Evolutionary conservation across 1,140 invertebrate species (phyloP).

Genomic region (Drosophila sp.): DNA sequence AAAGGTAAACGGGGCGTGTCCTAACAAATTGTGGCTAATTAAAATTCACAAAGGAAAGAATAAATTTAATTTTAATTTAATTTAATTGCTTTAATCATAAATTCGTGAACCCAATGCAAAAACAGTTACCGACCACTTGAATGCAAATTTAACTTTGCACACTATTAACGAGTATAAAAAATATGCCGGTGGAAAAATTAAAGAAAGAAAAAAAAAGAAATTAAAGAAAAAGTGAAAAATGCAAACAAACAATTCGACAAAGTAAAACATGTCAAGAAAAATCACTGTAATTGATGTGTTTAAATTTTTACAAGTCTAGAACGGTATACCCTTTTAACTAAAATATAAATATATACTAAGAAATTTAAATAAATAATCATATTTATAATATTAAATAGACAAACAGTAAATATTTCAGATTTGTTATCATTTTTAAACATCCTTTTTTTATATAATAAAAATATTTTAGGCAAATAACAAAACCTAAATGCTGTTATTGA

Average conservation of each 20-base stretch:
- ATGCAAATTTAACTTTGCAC: conserved; percentile 9
- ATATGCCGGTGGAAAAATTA: conserved; percentile 15
- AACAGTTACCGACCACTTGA: background rate
- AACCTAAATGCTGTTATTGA: no score
- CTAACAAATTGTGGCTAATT: conserved; percentile 46
- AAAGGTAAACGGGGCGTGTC: conserved; percentile 45
- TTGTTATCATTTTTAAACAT: no score
- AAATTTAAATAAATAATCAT: no score
- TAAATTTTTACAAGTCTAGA: background rate
- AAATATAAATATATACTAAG: background rate
- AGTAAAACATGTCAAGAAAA: conserved; percentile 30
- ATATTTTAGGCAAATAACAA: no score
- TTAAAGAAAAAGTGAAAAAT: conserved; percentile 19
- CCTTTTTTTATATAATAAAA: no score
- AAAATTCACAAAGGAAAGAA: conserved; percentile 9
- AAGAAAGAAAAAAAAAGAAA: conserved; percentile 17
- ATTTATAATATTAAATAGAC: no score
- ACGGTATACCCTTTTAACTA: conserved; percentile 5
- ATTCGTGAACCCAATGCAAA: background rate
- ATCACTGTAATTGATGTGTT: conserved; percentile 1
- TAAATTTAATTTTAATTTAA: no score
- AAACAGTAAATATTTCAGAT: no score
- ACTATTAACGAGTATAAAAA: conserved; percentile 20
- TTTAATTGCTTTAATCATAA: conserved; percentile 10
- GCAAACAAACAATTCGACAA: conserved; percentile 30